These are phyloP conservation scores for Cephus rjabovi DNA, from an alignment of 2,888 invertebrate genomes.

Conservation along the genomic window DNA sequence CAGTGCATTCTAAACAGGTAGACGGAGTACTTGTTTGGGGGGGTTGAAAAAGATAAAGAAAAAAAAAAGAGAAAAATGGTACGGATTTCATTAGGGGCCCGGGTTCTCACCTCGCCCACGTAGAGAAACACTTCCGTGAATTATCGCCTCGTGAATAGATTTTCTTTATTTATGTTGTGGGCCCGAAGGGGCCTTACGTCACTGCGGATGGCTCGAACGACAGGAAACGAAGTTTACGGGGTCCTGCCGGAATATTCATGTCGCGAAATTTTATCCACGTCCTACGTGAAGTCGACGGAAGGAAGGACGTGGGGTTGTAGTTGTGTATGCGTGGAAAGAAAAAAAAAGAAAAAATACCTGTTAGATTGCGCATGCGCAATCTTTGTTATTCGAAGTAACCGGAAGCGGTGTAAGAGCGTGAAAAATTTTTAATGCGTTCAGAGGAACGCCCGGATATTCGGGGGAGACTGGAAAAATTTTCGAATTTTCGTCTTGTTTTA, in stretches of 20 bases:
- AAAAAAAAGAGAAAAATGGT: no score
- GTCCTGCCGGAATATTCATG: slow-evolving; percentile 49
- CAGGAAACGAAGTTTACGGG: slow-evolving; percentile 50
- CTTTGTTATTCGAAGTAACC: slow-evolving; percentile 26
- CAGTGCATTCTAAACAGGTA: no score
- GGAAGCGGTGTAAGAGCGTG: slow-evolving; percentile 8
- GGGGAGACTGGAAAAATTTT: background rate
- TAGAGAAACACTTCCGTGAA: slow-evolving; percentile 9
- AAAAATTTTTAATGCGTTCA: slow-evolving; percentile 9
- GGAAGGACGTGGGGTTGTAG: slow-evolving; percentile 1
- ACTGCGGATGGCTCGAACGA: slow-evolving; percentile 21
- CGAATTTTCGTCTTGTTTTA: background rate
- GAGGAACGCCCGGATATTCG: slow-evolving; percentile 22
- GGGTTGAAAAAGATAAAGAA: no score
- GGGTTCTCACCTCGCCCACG: slow-evolving; percentile 43
- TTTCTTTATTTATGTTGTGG: background rate
- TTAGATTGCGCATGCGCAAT: slow-evolving; percentile 17
- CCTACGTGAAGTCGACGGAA: background rate
- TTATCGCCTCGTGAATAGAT: background rate
- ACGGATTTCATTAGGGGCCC: slow-evolving; percentile 42
- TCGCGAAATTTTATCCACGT: slow-evolving; percentile 41
- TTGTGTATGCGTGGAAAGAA: slow-evolving; percentile 15
- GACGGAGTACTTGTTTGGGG: no score
- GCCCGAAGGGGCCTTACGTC: background rate
- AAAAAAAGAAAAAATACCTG: slow-evolving; percentile 17